These are phyloP conservation scores for Cercopithecus mitis DNA, from an alignment of 2,797 vertebrate genomes.

Conservation along the genomic window DNA sequence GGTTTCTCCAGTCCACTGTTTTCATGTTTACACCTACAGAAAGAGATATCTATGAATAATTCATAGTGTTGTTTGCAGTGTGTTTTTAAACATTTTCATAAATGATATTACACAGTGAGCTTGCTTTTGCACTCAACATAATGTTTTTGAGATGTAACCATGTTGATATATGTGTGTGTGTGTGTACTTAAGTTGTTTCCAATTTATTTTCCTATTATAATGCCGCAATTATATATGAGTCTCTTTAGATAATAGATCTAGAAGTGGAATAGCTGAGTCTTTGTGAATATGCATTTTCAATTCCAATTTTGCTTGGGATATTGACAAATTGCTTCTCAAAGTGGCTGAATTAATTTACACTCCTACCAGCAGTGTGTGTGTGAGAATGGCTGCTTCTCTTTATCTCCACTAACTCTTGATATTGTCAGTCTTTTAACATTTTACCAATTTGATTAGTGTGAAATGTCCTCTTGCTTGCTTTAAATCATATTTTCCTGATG, in stretches of 20 bases:
- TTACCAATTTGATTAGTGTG: not conserved
- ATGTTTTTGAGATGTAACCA: constrained; percentile 39
- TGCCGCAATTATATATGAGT: constrained; percentile 15
- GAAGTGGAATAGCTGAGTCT: not conserved
- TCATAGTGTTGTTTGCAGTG: constrained; percentile 42
- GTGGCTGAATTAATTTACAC: constrained; percentile 44
- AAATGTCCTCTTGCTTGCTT: not conserved
- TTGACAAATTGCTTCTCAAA: constrained; percentile 58
- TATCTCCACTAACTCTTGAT: not conserved
- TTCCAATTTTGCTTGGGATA: constrained; percentile 49
- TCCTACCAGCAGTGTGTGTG: not conserved
- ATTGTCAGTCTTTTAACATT: not conserved
- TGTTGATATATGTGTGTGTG: not conserved
- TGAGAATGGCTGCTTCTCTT: not conserved
- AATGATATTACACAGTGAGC: constrained; percentile 46
- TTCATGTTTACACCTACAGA: constrained; percentile 29
- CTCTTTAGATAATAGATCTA: constrained; percentile 55
- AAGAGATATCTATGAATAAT: constrained; percentile 59
- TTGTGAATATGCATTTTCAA: constrained; percentile 35
- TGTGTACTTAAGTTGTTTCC: constrained; percentile 37
- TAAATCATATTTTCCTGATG: not conserved
- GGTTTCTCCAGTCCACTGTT: not conserved
- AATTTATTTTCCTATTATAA: constrained; percentile 63
- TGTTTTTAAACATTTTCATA: constrained; percentile 72
- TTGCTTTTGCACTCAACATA: constrained; percentile 36